A percentile compares a stretch with the other conserved stretches of the same genome.
Evolutionary conservation across 2,113 vertebrate genomes (phyloP).

Genomic region (Pyrgilauda ruficollis): DNA sequence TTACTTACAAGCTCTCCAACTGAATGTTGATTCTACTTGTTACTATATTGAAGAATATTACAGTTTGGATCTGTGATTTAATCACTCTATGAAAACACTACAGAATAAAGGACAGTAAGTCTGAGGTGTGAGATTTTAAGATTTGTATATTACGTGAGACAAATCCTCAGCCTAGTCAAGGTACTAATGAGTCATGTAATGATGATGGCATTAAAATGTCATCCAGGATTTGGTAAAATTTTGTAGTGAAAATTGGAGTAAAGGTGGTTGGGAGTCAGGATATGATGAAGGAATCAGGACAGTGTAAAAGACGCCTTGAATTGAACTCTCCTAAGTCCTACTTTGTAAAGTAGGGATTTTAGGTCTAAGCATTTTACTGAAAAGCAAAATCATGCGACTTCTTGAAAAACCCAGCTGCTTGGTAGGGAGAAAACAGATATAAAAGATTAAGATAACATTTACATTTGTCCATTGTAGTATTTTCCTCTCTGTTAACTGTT

Average conservation of each 20-base stretch:
- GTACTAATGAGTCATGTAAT: neutral
- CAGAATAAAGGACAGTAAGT: neutral
- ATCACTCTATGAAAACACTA: neutral
- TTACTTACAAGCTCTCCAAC: neutral
- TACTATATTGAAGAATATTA: neutral
- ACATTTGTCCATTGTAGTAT: neutral
- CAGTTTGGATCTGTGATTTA: neutral
- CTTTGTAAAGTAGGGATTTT: neutral
- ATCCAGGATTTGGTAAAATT: neutral
- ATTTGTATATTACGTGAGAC: rapidly evolving
- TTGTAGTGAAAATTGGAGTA: neutral
- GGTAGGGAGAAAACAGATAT: neutral
- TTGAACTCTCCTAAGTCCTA: neutral
- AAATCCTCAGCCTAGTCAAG: neutral
- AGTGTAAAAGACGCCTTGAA: neutral
- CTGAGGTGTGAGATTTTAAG: neutral
- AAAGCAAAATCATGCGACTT: neutral
- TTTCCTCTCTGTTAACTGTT: neutral
- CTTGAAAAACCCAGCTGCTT: neutral
- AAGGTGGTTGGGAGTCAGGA: neutral
- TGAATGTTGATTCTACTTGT: neutral
- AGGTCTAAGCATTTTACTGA: neutral
- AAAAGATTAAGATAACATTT: neutral
- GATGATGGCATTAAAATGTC: neutral
- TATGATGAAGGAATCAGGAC: neutral